Base-by-base conservation (phyloP, 2,888 invertebrate genomes). In the Tricholauxania praeusta region DNA sequence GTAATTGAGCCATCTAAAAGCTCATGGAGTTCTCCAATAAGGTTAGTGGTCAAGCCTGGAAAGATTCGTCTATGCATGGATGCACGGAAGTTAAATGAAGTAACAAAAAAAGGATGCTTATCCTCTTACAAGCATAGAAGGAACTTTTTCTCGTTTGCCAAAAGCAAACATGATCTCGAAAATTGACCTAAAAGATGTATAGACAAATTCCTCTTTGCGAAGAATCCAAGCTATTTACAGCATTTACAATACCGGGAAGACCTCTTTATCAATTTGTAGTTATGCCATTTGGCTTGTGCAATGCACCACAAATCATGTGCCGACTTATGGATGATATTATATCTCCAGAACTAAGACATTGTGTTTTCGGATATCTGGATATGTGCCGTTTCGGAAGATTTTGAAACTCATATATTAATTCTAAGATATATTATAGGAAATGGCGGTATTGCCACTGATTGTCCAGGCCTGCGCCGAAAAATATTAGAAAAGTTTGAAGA, bases 1-100 rank as follows among this genome's bases (percentile, higher is more conserved):
- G 78, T 84, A 0, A 78, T 85, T 2, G 82, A 83, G 57, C 78
- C 75, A 12, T 81, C 79, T 0, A 71, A 72, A 3, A 71, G 71
- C 3, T 19, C 71, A 1, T 71, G 73, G 73, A 71, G 66, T 32
- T 71, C 67, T 12, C 73, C 73, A 1, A 60, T 73, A 47, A 51
- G 69, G 8, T 15, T 72, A 7, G 69, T 72, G 12, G 12, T 69
- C 2, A 72, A 64, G 28, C 72, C 64, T 2, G 65, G 59, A 12
- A 73, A 73, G 47, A 52, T 73, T 19, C 17, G 70, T 28, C 63
- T 74, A 14, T 74, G 71, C 32, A 28, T 66, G 2, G 71, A 71
- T 12, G 71, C 73, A 2, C 17, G 69, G n/a, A 72, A 60, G 22
- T 14, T 72, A 1, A 72, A 74, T 71, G 15, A 19, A 5, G 71